These are phyloP conservation scores for Falco naumanni DNA, from an alignment of 2,797 vertebrate genomes.

Conservation along the genomic window DNA sequence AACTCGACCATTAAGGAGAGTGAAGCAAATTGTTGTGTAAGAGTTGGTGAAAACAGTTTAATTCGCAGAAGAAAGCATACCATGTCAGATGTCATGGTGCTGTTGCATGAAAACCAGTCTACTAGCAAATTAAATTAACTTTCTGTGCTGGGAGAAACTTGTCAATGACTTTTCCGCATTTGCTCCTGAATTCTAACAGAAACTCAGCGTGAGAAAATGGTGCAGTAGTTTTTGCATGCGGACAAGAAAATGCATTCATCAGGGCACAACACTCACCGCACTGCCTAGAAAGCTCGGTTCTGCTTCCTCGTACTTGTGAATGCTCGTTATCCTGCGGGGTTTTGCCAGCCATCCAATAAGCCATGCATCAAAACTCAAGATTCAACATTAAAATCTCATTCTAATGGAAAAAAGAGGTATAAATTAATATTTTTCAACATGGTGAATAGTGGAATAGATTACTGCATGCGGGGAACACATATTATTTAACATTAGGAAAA, in stretches of 20 bases:
- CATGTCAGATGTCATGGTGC: neutral
- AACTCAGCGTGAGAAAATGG: neutral
- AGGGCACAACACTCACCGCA: neutral
- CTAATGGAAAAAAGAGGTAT: neutral
- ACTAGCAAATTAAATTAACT: constrained; percentile 56
- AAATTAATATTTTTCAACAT: neutral
- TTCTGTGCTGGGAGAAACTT: constrained; percentile 13
- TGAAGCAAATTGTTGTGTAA: neutral
- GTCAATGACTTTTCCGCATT: neutral
- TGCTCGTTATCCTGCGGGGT: neutral
- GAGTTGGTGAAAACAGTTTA: constrained; percentile 4
- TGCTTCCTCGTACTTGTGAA: neutral
- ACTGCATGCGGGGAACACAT: neutral
- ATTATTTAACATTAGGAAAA: neutral
- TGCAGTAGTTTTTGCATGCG: neutral
- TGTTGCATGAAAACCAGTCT: constrained; percentile 16
- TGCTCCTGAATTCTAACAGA: constrained; percentile 19
- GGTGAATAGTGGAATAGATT: neutral
- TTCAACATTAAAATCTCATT: neutral
- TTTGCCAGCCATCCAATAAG: neutral
- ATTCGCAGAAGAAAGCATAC: neutral
- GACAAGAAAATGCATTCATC: neutral
- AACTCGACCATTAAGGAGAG: constrained; percentile 8
- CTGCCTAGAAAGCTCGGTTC: neutral
- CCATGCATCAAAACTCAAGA: neutral